Evolutionary conservation across 2,888 invertebrate genomes (phyloP), one percentile per base, ranked within the genome.

Genomic region (Eudemis profundana): DNA sequence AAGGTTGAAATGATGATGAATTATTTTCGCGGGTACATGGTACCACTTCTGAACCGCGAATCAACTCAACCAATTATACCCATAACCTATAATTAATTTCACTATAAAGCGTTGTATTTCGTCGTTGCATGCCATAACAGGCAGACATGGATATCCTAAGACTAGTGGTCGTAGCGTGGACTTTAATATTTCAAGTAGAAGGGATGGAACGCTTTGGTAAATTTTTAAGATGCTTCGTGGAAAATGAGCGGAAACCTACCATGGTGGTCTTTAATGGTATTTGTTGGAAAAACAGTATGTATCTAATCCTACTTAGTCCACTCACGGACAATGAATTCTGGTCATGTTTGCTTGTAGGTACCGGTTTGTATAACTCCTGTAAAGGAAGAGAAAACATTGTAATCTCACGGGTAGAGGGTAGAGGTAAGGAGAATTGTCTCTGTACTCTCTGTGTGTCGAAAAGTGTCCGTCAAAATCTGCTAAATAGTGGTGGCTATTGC

Each of bases 271-370:
- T 73, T 14, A 67, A 68, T 10, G 72, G 76, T 17, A 61, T 85
- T 10, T 87, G 86, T 61, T 87, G 87, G 87, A 69, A 68, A 12
- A 79, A 74, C 50, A 72, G 87, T 87, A 72, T 77, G 85, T 78
- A 27, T 17, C 1, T n/a, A n/a, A n/a, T n/a, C n/a, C n/a, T n/a
- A n/a, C n/a, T n/a, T n/a, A n/a, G n/a, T n/a, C n/a, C n/a, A n/a
- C n/a, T n/a, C n/a, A n/a, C n/a, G n/a, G n/a, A n/a, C n/a, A n/a
- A n/a, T n/a, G n/a, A n/a, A n/a, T n/a, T n/a, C n/a, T n/a, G n/a
- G n/a, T n/a, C n/a, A n/a, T n/a, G n/a, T n/a, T n/a, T n/a, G n/a
- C n/a, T n/a, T n/a, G n/a, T n/a, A n/a, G n/a, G n/a, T n/a, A n/a
- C n/a, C n/a, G n/a, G n/a, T n/a, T n/a, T n/a, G n/a, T n/a, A n/a